Base-by-base conservation (phyloP, 2,888 invertebrate species). In the Rhamphomyia laevipes region DNA sequence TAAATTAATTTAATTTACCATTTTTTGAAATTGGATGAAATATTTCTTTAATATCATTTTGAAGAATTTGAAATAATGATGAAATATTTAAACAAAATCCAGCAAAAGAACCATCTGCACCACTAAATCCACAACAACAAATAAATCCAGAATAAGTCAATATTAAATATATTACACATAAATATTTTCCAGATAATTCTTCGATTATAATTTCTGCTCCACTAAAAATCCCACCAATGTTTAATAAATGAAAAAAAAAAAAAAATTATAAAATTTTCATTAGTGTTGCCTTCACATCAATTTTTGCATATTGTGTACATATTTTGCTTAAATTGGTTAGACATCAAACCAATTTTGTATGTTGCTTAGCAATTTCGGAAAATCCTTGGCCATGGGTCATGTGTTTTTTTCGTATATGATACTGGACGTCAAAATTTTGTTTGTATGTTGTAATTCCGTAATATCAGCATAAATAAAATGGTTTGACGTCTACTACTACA, bases 91-190 rank as follows among this genome's bases (percentile, higher is more conserved):
- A 48, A 54, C 67, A 68, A 45, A 62, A 57, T 42, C 64, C 66
- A 17, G 68, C 53, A 48, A 66, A 68, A 46, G 63, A 60, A 15
- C 68, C 66, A 55, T 68, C 69, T 31, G 62, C 62, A 45, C 59
- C 63, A 48, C 62, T 61, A 47, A 68, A 66, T 21, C 60, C 61
- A 49, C 60, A 66, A 11, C 62, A 64, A 1, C 66, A 64, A 53
- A 65, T 61, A 43, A 59, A 55, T 4, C 66, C 64, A 38, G 66
- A 64, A 41, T 60, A 57, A 27, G 57, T 51, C 50, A 68, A 55
- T 41, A 59, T 46, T 16, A 59, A 30, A 53, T 64, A 67, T 37
- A 61, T n/a, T n/a, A n/a, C n/a, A n/a, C n/a, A n/a, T n/a, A 61
- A 37, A 61, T 13, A 33, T 65, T 63, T 67, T 15, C 56, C 43